Base-by-base conservation (phyloP, 2,113 vertebrate genomes). In the Antennarius striatus region DNA sequence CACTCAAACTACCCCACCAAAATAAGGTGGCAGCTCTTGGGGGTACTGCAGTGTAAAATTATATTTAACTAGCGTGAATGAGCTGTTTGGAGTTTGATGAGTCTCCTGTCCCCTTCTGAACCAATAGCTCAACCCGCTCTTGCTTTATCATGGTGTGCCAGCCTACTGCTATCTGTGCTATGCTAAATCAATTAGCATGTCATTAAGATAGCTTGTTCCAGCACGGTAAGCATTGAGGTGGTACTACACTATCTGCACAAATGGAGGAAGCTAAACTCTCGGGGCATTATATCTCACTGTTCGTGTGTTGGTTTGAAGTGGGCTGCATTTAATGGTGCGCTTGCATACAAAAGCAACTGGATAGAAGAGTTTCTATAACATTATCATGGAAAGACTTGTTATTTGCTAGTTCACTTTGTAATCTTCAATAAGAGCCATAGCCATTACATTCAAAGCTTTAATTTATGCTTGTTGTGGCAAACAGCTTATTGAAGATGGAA, bases 111-210 rank as follows among this genome's bases (percentile, higher is more conserved):
- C 78, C 81, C 78, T 73, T 79, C 74, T 85, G 73, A 88, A 82
- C 73, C 73, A 82, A 65, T 50, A 80, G 82, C 71, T 83, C 65
- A 42, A 80, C 72, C 79, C 82, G 68, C 76, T 77, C 77, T 62
- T 40, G 68, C 70, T 85, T 90, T 92, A 91, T 90, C 90, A 77
- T 30, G 28, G 76, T 68, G 82, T 77, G 86, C 80, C 91, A 91
- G 90, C 81, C 79, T 63, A 71, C 72, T 16, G 16, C 81, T 90
- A 90, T 92, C 88, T 88, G 73, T 13, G 80, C 83, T 73, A 75
- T 73, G 72, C 87, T 89, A 90, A 91, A 92, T 90, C 88, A 91
- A 92, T 90, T 92, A 92, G 87, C 91, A 92, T 91, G 88, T 87
- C 85, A 90, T 92, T 91, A 91, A 92, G 89, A 91, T 89, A 89